These are phyloP conservation scores for Stichopus horrens DNA, from an alignment of 53 echinoderm and acorn worm species.

Conservation along the genomic window DNA sequence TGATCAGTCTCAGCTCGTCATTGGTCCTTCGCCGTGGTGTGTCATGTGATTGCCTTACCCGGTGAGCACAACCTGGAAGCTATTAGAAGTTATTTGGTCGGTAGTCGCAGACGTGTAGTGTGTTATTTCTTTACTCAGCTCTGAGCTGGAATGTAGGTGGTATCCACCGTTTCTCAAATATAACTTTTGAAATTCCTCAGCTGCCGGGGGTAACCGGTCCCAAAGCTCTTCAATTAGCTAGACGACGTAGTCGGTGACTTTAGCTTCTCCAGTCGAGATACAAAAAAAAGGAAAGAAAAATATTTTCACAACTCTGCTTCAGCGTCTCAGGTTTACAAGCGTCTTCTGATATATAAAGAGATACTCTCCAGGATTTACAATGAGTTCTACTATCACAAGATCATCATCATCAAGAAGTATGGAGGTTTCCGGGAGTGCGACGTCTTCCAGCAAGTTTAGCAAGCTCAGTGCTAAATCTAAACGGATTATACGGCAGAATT, in stretches of 20 bases:
- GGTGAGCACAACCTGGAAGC: slow-evolving; percentile 11
- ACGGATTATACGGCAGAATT: slow-evolving; percentile 90
- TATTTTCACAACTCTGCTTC: slow-evolving; percentile 21
- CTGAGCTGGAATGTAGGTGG: slow-evolving; percentile 45
- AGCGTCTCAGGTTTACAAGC: background rate
- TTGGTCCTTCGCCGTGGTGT: slow-evolving; percentile 57
- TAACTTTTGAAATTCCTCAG: slow-evolving; percentile 41
- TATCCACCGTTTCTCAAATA: slow-evolving; percentile 20
- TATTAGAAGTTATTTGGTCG: slow-evolving; percentile 27
- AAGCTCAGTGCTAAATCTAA: slow-evolving; percentile 96
- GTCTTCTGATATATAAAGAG: slow-evolving; percentile 23
- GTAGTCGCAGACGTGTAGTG: slow-evolving; percentile 43
- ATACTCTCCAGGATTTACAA: background rate
- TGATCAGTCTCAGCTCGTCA: slow-evolving; percentile 37
- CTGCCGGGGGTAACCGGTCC: slow-evolving; percentile 40
- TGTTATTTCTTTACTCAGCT: slow-evolving; percentile 42
- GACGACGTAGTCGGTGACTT: slow-evolving; percentile 11
- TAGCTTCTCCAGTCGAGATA: slow-evolving; percentile 19
- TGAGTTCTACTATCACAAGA: slow-evolving; percentile 24
- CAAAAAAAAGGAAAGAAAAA: background rate
- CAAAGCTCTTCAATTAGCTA: slow-evolving; percentile 39
- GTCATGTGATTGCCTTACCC: slow-evolving; percentile 25
- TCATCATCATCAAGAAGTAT: slow-evolving; percentile 32
- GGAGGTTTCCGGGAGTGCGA: background rate
- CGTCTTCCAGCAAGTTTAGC: slow-evolving; percentile 42